Evolutionary conservation across 2,888 invertebrate genomes (phyloP).

Genomic region (Nemapogon koenigi): DNA sequence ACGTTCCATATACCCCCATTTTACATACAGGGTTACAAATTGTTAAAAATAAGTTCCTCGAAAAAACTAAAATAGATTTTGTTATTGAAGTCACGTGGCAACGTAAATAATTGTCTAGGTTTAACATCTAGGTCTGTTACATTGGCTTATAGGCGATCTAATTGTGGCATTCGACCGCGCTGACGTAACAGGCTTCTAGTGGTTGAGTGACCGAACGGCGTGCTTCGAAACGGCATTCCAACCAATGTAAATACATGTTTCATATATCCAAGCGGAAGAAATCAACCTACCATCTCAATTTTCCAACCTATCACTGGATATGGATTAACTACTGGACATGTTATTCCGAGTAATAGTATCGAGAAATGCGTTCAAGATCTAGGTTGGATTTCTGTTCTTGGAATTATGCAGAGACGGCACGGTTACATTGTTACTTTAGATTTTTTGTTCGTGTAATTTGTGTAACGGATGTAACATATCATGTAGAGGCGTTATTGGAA

Average conservation of each 20-base stretch:
- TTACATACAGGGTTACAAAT: too few relatives aligned
- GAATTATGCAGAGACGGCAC: too few relatives aligned
- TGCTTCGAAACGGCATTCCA: constrained; percentile 42
- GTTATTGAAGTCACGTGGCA: too few relatives aligned
- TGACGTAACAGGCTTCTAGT: constrained; percentile 52
- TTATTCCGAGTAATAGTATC: constrained; percentile 1
- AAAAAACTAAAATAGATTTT: too few relatives aligned
- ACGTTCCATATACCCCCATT: too few relatives aligned
- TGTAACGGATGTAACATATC: too few relatives aligned
- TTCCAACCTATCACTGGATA: constrained; percentile 30
- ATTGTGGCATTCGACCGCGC: constrained; percentile 46
- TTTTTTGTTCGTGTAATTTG: too few relatives aligned
- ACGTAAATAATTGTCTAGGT: too few relatives aligned
- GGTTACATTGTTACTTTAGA: too few relatives aligned
- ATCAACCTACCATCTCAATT: constrained; percentile 28
- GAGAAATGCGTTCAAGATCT: constrained; percentile 7
- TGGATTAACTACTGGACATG: constrained; percentile 7
- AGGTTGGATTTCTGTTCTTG: constrained; percentile 5
- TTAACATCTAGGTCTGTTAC: constrained; percentile 3
- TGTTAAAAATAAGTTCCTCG: too few relatives aligned
- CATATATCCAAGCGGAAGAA: constrained; percentile 9
- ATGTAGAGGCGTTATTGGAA: too few relatives aligned
- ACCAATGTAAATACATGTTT: constrained; percentile 21
- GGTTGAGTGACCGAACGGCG: constrained; percentile 55
- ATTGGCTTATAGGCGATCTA: constrained; percentile 55